Conservation (phyloP, 2,113 vertebrate species). For the Thunnus thynnus region DNA sequence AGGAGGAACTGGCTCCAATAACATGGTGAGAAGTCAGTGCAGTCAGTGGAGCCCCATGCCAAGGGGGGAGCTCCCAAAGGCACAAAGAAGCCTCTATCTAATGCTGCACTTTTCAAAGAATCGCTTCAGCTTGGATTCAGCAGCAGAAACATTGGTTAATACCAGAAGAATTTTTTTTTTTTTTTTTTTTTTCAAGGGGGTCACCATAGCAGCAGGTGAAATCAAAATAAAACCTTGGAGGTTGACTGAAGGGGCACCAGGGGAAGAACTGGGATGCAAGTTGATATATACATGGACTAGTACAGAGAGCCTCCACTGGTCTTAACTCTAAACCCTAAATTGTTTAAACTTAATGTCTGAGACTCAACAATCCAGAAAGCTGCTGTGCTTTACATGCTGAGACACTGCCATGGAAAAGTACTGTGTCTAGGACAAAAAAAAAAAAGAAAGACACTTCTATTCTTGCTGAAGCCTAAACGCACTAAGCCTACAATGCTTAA, state of each 20-base stretch:
- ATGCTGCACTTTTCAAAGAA: conserved; percentile 53
- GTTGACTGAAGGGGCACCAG: conserved; percentile 12
- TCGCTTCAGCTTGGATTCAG: conserved; percentile 59
- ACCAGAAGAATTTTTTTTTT: conserved; percentile 16
- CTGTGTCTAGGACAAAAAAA: conserved; percentile 30
- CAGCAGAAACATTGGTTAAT: conserved; percentile 65
- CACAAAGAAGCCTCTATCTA: conserved; percentile 79
- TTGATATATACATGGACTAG: conserved; percentile 23
- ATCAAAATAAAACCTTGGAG: conserved; percentile 56
- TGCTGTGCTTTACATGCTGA: conserved; percentile 36
- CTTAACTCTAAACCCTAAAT: conserved; percentile 48
- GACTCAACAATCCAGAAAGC: conserved; percentile 49
- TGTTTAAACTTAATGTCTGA: conserved; percentile 47
- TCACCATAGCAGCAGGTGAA: conserved; percentile 74
- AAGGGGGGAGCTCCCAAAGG: conserved; percentile 64
- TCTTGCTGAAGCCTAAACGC: conserved; percentile 42
- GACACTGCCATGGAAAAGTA: conserved; percentile 70
- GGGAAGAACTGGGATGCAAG: background rate
- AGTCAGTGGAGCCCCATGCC: conserved; percentile 50
- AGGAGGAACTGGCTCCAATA: conserved; percentile 74
- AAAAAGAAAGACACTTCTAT: conserved; percentile 30
- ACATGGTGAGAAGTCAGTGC: conserved; percentile 65
- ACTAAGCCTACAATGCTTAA: conserved; percentile 14
- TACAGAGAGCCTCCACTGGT: background rate
- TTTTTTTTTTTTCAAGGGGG: conserved; percentile 16